These are phyloP conservation scores for Drosophila stalkeri DNA, from an alignment of 2,888 invertebrate genomes.

Conservation along the genomic window DNA sequence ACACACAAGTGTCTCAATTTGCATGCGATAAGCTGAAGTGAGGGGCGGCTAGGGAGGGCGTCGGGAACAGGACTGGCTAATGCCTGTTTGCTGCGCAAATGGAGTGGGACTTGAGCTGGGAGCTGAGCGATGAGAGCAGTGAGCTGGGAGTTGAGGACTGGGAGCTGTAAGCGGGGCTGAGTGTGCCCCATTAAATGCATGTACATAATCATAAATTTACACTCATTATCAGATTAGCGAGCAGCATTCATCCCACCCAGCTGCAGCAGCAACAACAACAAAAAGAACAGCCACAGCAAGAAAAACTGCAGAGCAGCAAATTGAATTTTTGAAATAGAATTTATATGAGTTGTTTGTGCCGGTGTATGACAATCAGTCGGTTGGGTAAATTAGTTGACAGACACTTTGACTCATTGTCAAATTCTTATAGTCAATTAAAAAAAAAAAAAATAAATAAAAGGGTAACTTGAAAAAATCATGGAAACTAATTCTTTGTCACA, in stretches of 20 bases:
- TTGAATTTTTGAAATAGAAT: slow-evolving; percentile 67
- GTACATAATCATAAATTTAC: slow-evolving; percentile 78
- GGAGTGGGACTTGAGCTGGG: not conserved
- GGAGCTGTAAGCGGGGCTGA: slow-evolving; percentile 1
- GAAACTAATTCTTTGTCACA: no score
- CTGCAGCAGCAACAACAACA: slow-evolving; percentile 4
- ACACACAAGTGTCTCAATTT: slow-evolving; percentile 73
- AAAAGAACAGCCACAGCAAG: not conserved
- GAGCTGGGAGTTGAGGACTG: not conserved
- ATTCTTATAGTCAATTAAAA: not conserved
- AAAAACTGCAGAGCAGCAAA: slow-evolving; percentile 40
- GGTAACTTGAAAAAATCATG: no score
- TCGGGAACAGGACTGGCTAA: not conserved
- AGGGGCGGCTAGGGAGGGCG: not conserved
- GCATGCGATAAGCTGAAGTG: slow-evolving; percentile 66
- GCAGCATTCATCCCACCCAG: slow-evolving; percentile 20
- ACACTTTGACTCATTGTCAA: not conserved
- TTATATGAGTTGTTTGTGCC: slow-evolving; percentile 44
- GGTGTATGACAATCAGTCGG: not conserved
- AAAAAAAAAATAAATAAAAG: no score
- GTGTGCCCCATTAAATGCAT: slow-evolving; percentile 67
- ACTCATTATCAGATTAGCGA: slow-evolving; percentile 77
- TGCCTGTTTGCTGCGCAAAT: slow-evolving; percentile 6
- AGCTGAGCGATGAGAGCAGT: not conserved
- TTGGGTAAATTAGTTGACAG: not conserved